Evolutionary conservation across 2,888 invertebrate species (phyloP).

Genomic region (Chloroclystis v-ata): DNA sequence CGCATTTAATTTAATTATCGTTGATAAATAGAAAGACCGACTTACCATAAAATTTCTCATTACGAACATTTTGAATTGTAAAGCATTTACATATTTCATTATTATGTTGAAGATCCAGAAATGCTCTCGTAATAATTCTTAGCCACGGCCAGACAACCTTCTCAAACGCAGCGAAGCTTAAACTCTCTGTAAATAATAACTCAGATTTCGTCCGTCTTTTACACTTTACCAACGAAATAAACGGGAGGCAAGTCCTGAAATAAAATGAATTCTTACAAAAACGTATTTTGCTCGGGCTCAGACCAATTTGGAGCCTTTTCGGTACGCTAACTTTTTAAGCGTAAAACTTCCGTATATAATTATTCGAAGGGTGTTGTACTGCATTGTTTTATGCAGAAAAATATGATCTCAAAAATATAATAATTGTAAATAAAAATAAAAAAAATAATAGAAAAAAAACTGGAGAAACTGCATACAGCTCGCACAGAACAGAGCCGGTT

Average conservation of each 20-base stretch:
- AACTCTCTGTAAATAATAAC: conserved; percentile 11
- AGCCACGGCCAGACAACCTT: not conserved
- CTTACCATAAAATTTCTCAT: no score
- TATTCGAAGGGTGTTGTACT: conserved; percentile 19
- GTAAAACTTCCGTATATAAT: conserved; percentile 19
- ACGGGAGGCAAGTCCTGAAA: conserved; percentile 20
- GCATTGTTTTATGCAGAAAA: conserved; percentile 24
- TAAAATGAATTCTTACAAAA: conserved; percentile 26
- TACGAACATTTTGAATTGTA: no score
- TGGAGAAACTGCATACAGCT: no score
- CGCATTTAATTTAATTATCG: no score
- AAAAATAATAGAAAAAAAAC: no score
- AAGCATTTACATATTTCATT: no score
- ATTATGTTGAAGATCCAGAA: not conserved
- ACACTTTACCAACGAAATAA: conserved; percentile 20
- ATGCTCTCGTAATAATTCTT: not conserved
- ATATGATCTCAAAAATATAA: no score
- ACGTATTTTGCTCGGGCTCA: conserved; percentile 24
- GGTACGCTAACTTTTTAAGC: conserved; percentile 26
- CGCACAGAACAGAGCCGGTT: no score
- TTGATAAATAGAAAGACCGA: no score
- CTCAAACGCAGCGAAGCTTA: conserved; percentile 2
- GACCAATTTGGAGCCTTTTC: conserved; percentile 25
- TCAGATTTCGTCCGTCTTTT: conserved; percentile 17
- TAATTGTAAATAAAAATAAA: no score